These are phyloP conservation scores for Drosophila testacea DNA, from an alignment of 2,888 invertebrate species.

Conservation along the genomic window DNA sequence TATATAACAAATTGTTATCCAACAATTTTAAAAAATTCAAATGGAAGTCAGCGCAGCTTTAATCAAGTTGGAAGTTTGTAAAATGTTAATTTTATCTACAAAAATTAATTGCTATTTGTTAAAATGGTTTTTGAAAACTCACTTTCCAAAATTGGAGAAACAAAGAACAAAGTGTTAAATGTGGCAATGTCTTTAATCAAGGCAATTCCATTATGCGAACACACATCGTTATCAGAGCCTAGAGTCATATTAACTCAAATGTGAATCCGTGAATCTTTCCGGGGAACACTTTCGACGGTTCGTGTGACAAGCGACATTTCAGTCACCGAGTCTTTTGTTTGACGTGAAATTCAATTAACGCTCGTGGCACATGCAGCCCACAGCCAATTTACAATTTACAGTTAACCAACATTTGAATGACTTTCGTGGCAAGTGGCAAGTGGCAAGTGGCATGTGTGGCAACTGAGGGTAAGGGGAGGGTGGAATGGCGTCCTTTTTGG, in stretches of 20 bases:
- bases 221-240: slow-evolving; percentile 13
- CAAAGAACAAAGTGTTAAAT: background rate
- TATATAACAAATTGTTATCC: too few species aligned
- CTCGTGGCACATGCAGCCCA: slow-evolving; percentile 23
- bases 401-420: slow-evolving; percentile 78
- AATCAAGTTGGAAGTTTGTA: too few species aligned
- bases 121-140: background rate
- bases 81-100: too few species aligned
- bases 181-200: background rate
- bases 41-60: too few species aligned
- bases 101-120: background rate
- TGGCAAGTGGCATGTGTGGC: background rate
- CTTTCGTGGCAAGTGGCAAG: slow-evolving; percentile 5
- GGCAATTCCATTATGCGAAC: slow-evolving; percentile 3
- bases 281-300: background rate
- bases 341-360: slow-evolving; percentile 73
- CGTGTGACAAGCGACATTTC: slow-evolving; percentile 8
- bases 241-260: slow-evolving; percentile 23
- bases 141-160: background rate
- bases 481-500: background rate
- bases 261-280: slow-evolving; percentile 13
- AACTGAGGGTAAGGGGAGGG: background rate
- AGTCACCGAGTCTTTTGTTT: slow-evolving; percentile 53
- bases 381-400: slow-evolving; percentile 79
- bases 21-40: too few species aligned